Evolutionary conservation across 2,888 invertebrate species (phyloP), one percentile per base, ranked within the genome.

Genomic region (Lamproptera curius): DNA sequence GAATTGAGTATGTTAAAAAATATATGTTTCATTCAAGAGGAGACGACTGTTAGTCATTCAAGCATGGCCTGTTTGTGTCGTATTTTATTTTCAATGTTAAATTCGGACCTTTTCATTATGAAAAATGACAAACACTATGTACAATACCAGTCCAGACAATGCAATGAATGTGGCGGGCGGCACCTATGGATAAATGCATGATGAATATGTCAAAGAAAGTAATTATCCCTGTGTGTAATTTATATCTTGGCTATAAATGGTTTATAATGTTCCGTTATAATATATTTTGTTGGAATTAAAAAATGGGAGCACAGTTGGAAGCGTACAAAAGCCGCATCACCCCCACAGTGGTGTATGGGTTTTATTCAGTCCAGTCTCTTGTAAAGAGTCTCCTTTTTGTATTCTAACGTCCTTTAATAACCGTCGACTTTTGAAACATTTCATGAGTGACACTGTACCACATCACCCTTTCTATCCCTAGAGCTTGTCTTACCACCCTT

Each of bases 281-380:
- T 67, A 67, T 69, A 62, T 64, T 62, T 64, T 63, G 70, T 67
- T 71, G 64, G 73, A 56, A 63, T 63, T 63, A 44, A 63, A 65
- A 66, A 59, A 70, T 70, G 69, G 73, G 70, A 72, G 74, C 73
- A 71, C 72, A 72, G 71, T 67, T 57, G 70, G 71, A 74, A 82
- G 80, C 86, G 82, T 86, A 86, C 86, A 86, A 86, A 86, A 86
- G 82, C 77, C 73, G 75, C 73, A 69, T 70, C 71, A 66, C 67
- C 69, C 68, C 64, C 65, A 70, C 71, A 63, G 65, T 63, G 61
- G 63, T 71, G 75, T 76, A 78, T 84, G 85, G 67, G 85, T 85
- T 86, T 84, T 84, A 84, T 86, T 82, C 69, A 69, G 86, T 86
- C 84, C 86, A 76, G 65, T 73, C 71, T 50, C n/a, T n/a, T n/a